phyloP scores from a whole-genome alignment of 1,140 invertebrate species.

The Ruditapes philippinarum region DNA sequence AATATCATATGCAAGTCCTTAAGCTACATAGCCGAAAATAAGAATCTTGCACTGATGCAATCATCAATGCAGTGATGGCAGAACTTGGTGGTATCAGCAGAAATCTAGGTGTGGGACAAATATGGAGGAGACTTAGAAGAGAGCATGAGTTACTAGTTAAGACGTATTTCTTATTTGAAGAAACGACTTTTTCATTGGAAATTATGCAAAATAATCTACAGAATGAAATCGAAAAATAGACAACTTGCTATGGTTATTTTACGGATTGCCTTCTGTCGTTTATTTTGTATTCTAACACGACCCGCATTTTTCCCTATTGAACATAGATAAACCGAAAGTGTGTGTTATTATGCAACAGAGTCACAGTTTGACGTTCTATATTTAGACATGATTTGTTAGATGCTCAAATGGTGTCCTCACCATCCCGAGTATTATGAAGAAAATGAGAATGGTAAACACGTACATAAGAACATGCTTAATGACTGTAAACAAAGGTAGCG shows the following conservation, averaged over 20 bases:
- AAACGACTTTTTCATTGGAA: no score
- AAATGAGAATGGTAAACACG: neutral
- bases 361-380: no score
- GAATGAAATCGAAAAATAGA: no score
- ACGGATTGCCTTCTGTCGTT: neutral
- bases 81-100: neutral
- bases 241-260: neutral
- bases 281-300: no score
- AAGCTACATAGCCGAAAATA: neutral
- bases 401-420: neutral
- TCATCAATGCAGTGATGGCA: neutral
- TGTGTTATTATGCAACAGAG: no score
- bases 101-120: neutral
- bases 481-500: no score
- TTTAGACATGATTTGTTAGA: no score
- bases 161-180: neutral
- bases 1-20: neutral
- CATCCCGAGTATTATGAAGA: neutral
- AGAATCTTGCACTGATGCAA: neutral
- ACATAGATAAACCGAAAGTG: no score
- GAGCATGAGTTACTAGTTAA: conserved; percentile 1
- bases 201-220: no score
- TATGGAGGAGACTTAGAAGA: neutral
- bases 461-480: no score
- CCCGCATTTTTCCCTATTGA: no score